Evolutionary conservation across 2,797 vertebrate species (phyloP).

Genomic region (Bucorvus abyssinicus): DNA sequence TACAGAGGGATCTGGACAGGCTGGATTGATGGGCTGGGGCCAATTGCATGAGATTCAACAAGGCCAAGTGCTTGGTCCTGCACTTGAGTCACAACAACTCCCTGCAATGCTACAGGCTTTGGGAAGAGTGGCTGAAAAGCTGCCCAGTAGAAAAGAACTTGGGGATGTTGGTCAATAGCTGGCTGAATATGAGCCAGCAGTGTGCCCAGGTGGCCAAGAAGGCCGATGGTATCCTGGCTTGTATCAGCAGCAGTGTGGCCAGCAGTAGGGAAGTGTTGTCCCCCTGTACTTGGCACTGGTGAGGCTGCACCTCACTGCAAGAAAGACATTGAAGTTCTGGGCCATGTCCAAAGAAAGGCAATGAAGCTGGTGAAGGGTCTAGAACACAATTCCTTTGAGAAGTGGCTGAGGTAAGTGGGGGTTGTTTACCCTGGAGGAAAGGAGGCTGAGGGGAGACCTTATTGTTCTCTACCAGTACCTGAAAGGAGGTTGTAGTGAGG

Average conservation of each 20-base stretch:
- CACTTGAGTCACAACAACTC: background rate
- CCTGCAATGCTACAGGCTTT: background rate
- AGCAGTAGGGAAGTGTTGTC: background rate
- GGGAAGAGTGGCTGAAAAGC: background rate
- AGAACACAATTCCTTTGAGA: background rate
- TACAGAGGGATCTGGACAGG: background rate
- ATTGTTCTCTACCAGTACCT: no score
- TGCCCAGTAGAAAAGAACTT: background rate
- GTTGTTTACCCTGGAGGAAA: background rate
- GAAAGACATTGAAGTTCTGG: background rate
- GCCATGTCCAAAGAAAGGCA: background rate
- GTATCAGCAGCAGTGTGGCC: background rate
- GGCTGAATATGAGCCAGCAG: no score
- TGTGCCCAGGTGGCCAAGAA: background rate
- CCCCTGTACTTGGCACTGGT: background rate
- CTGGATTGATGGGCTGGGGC: background rate
- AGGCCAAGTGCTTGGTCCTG: background rate
- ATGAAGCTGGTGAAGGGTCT: background rate
- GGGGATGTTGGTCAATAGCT: no score
- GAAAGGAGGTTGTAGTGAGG: background rate
- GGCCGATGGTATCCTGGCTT: background rate
- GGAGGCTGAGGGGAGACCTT: background rate
- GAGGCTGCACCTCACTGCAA: background rate
- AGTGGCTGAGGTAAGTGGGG: background rate
- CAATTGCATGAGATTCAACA: background rate